phyloP scores from a whole-genome alignment of 2,113 vertebrate species.

The Papio anubis region DNA sequence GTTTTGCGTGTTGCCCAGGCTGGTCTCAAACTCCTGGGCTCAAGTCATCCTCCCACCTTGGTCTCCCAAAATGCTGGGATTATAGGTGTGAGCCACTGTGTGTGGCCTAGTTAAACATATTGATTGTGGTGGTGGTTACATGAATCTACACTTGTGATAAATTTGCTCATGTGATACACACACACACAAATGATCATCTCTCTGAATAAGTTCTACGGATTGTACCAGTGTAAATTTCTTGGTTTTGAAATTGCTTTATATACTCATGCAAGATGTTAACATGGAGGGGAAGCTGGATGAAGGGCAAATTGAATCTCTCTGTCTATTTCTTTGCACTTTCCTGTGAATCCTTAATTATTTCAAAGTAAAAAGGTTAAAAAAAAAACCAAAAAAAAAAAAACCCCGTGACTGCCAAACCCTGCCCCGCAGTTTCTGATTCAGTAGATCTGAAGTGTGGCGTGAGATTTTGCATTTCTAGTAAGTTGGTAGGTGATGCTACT shows the following conservation, averaged over 20 bases:
- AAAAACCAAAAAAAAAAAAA: background rate
- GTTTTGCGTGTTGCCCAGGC: no score
- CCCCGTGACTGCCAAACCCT: background rate
- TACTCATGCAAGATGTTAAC: background rate
- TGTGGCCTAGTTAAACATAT: background rate
- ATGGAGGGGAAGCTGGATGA: background rate
- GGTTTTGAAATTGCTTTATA: background rate
- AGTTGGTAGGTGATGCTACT: background rate
- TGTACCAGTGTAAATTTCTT: background rate
- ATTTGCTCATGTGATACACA: background rate
- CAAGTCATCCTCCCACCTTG: no score
- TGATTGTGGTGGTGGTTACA: background rate
- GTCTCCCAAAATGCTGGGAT: no score
- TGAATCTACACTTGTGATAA: background rate
- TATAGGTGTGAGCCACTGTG: no score
- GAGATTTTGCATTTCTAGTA: background rate
- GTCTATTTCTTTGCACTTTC: background rate
- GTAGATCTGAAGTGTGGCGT: background rate
- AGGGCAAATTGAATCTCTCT: background rate
- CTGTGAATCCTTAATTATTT: background rate
- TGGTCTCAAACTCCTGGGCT: no score
- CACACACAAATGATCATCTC: background rate
- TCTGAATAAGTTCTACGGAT: background rate
- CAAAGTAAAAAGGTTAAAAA: background rate
- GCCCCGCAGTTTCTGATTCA: background rate